Base-by-base conservation (phyloP, 2,113 vertebrate species). In the Delphinus delphis region DNA sequence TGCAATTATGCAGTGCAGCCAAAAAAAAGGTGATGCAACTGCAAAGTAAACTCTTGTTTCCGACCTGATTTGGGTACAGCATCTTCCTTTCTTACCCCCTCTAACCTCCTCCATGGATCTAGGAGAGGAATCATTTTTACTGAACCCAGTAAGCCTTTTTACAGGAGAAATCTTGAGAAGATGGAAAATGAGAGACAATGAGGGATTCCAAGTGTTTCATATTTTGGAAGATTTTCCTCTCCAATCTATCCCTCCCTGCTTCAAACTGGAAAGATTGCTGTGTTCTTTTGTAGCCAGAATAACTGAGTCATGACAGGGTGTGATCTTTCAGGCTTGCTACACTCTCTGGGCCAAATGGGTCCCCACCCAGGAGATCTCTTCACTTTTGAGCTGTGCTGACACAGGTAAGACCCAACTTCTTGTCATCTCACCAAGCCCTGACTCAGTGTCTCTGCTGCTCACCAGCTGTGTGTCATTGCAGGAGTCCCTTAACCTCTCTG, bases 281-380 rank as follows among this genome's bases (percentile, higher is more conserved):
- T 63, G 38, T 92, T 80, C 70, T 68, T 23, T 13, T 47, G 41
- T 44, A 44, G 47, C 38, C 12, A 80, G 77, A 88, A 74, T n/a
- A 70, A 55, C 88, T 38, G n/a, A 77, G 71, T 80, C 83, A 0
- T 60, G 55, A 36, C 31, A 99, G 99, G 99, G 99, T 0, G 98
- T 99, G 93, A 98, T 98, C 11, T 99, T 97, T 96, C 99, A 98
- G 10, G 98, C 99, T 63, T 98, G 99, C 98, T 99, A 98, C 98
- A 98, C 98, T 0, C 98, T 99, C 97, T 99, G 99, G 98, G 98
- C 98, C 25, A 98, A 98, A 12, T 99, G 98, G 98, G 98, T 99
- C n/a, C 99, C 99, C 13, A 98, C 99, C 0, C 79, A 98, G 96
- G 99, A 99, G 97, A 98, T 98, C 77, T 98, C 98, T n/a, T 96